Evolutionary conservation across 2,888 invertebrate species (phyloP), one percentile per base, ranked within the genome.

Genomic region (Pandemis heparana): DNA sequence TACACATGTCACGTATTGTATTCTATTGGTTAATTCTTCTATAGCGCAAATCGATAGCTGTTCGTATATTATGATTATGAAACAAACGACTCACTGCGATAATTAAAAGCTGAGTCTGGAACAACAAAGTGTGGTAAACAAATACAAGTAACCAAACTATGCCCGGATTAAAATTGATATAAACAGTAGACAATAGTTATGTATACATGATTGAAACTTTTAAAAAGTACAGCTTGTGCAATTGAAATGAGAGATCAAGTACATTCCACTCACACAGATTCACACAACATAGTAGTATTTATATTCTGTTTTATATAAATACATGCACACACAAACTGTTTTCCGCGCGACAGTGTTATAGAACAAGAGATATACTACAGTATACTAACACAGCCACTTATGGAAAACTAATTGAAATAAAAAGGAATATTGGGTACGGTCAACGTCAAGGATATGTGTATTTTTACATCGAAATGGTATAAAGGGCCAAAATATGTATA

Each of bases 381-480:
- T 39, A 64, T 56, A 59, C 63, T 68, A 73, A 39, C 72, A 73
- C 72, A 73, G 67, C 72, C 72, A 53, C 66, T 69, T 61, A 61
- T 8, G 41, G 18, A 69, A 62, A 38, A 51, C 60, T 59, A 68
- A 12, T 53, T 56, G 56, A 56, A 48, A 56, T 67, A 43, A 68
- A 59, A 46, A 18, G 9, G 12, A 63, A 63, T 63, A n/a, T 32
- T 23, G 18, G 14, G 53, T 53, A 48, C n/a, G 14, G 48, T n/a
- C n/a, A 12, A 12, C 14, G 12, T 10, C 48, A 14, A 48, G n/a
- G 43, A 43, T 12, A 12, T 43, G 43, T 43, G 12, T 43, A 43
- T 43, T 12, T 43, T 41, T 43, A 3, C 43, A 43, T 43, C 43
- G 12, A 43, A 43, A 43, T 43, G 10, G 43, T 43, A 43, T 43